phyloP scores from a whole-genome alignment of 2,888 invertebrate genomes.

The Drosophila formosana region DNA sequence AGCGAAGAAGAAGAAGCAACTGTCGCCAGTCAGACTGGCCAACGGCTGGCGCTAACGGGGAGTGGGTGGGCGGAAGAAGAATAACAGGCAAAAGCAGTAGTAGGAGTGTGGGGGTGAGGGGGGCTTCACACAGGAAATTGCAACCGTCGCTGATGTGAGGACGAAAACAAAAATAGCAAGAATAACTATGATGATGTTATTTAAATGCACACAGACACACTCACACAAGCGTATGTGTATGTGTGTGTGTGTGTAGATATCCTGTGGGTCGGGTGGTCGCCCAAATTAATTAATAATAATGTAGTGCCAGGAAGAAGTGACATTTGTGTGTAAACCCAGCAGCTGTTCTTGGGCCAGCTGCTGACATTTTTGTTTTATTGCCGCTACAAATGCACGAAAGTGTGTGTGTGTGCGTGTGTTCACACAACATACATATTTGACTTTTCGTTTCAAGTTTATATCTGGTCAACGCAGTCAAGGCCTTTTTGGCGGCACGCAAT shows the following conservation, averaged over 20 bases:
- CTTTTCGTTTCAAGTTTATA: constrained; percentile 63
- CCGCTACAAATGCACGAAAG: constrained; percentile 18
- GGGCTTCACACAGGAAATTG: constrained; percentile 70
- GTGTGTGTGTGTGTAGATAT: background rate
- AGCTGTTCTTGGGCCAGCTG: constrained; percentile 59
- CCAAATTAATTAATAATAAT: constrained; percentile 78
- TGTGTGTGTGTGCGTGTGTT: background rate
- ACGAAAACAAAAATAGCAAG: constrained; percentile 64
- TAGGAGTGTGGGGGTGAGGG: background rate
- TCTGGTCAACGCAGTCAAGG: constrained; percentile 67
- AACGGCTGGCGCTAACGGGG: constrained; percentile 68
- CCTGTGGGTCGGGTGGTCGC: constrained; percentile 47
- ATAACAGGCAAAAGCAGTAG: background rate
- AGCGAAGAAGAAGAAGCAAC: constrained; percentile 22
- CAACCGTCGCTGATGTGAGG: constrained; percentile 45
- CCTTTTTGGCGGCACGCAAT: constrained; percentile 69
- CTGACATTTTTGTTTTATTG: constrained; percentile 51
- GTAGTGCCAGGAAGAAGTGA: constrained; percentile 30
- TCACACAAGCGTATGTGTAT: background rate
- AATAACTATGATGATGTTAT: constrained; percentile 52
- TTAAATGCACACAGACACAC: constrained; percentile 16
- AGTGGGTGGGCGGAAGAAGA: background rate
- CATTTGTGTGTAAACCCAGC: constrained; percentile 46
- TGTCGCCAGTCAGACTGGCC: constrained; percentile 76
- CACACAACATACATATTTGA: constrained; percentile 40